Conservation (phyloP, 2,888 invertebrate genomes). For the Trichogramma dendrolimi region DNA sequence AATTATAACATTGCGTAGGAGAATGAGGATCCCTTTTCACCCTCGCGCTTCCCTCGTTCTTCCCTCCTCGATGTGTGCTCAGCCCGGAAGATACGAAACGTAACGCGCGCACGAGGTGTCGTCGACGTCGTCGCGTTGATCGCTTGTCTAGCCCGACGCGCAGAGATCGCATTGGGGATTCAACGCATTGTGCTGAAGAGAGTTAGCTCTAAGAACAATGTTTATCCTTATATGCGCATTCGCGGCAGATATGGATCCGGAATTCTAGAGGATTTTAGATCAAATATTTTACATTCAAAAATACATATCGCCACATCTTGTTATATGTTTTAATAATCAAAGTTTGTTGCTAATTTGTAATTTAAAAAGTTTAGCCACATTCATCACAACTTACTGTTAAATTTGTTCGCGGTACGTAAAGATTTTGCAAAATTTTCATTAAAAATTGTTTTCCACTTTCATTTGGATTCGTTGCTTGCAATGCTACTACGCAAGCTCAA, state of each 20-base stretch:
- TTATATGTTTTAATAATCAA: not conserved
- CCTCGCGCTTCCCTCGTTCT: constrained; percentile 7
- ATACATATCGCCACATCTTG: not conserved
- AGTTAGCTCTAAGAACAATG: constrained; percentile 27
- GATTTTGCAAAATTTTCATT: not conserved
- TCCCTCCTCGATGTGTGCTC: not conserved
- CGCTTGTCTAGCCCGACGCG: constrained; percentile 19
- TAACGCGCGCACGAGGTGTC: constrained; percentile 2
- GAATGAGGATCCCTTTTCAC: not conserved
- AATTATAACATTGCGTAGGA: constrained; percentile 6
- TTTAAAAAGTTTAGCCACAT: too few relatives aligned
- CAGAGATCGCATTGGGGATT: constrained; percentile 22
- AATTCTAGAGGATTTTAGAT: not conserved
- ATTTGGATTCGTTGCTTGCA: not conserved
- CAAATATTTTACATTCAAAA: not conserved
- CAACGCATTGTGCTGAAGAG: constrained; percentile 27
- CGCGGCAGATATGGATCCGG: constrained; percentile 9
- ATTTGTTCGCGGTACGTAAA: too few relatives aligned
- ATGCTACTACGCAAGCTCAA: constrained; percentile 9
- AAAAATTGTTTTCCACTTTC: constrained; percentile 14
- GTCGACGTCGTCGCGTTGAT: constrained; percentile 16
- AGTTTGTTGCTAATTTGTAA: not conserved
- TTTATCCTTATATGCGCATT: constrained; percentile 20
- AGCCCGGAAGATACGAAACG: too few relatives aligned
- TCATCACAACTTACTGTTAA: too few relatives aligned